phyloP scores from a whole-genome alignment of 2,113 vertebrate genomes.

The Ceyx melanurus region DNA sequence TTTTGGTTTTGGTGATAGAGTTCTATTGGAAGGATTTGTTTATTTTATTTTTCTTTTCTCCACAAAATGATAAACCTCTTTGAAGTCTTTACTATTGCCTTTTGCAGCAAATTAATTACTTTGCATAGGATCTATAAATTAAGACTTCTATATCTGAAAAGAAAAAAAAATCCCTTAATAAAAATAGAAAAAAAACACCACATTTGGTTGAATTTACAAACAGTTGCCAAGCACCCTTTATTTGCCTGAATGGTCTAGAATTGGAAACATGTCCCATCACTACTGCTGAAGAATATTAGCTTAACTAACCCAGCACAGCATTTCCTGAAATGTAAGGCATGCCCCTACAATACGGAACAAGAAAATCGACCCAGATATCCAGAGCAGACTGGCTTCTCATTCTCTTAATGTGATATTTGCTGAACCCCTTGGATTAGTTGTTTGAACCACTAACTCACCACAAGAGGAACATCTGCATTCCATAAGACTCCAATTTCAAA shows the following conservation, averaged over 20 bases:
- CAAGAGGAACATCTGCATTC: not conserved
- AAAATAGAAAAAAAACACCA: not conserved
- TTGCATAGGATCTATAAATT: not conserved
- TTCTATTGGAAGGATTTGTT: not conserved
- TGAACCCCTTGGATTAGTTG: not conserved
- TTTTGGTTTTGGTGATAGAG: not conserved
- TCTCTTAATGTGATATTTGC: not conserved
- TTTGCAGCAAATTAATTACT: not conserved
- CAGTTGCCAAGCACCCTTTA: not conserved
- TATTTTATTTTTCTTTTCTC: not conserved
- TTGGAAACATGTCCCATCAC: not conserved
- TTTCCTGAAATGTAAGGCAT: not conserved
- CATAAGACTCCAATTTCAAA: not conserved
- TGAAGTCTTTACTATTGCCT: not conserved
- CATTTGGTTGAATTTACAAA: not conserved
- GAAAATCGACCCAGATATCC: not conserved
- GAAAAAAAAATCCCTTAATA: not conserved
- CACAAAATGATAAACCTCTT: not conserved
- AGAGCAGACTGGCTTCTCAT: not conserved
- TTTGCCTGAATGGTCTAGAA: not conserved
- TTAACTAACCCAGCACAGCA: not conserved
- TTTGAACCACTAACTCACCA: not conserved
- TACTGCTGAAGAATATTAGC: not conserved
- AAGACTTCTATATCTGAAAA: not conserved
- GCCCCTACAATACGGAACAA: not conserved